Evolutionary conservation across 2,888 invertebrate species (phyloP).

Genomic region (Diarsia brunnea): DNA sequence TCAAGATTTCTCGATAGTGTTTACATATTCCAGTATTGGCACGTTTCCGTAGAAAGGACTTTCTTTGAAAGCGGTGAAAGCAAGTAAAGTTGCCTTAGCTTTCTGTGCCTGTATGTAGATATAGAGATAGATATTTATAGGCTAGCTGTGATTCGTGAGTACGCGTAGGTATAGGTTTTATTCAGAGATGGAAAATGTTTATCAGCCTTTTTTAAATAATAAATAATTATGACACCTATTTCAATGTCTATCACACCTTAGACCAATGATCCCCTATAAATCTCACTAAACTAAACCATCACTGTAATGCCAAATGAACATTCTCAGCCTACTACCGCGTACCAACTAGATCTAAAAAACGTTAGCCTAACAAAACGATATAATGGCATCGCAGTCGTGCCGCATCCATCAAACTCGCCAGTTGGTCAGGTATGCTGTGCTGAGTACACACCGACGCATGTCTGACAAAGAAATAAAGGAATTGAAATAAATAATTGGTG

Average conservation of each 20-base stretch:
- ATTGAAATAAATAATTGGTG: neutral
- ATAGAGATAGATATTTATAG: conserved; percentile 9
- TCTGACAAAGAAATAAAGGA: conserved; percentile 10
- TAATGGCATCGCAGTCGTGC: conserved; percentile 65
- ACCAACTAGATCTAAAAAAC: conserved; percentile 53
- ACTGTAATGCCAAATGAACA: conserved; percentile 4
- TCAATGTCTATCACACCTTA: neutral
- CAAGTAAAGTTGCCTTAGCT: conserved; percentile 21
- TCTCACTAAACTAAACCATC: conserved; percentile 11
- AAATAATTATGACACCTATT: neutral
- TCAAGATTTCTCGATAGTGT: conserved; percentile 44
- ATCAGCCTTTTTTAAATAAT: too few relatives aligned
- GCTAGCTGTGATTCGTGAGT: neutral
- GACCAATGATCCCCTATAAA: neutral
- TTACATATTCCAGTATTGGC: conserved; percentile 53
- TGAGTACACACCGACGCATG: conserved; percentile 44
- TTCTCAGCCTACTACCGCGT: conserved; percentile 40
- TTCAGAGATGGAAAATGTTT: neutral
- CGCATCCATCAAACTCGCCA: conserved; percentile 67
- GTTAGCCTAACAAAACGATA: conserved; percentile 59
- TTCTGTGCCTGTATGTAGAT: conserved; percentile 16
- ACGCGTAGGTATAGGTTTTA: neutral
- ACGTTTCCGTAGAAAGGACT: conserved; percentile 47
- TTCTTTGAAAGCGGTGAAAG: conserved; percentile 57
- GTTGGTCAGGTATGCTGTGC: conserved; percentile 62